Conservation (phyloP, 1,140 invertebrate genomes). For the Physella acuta region DNA sequence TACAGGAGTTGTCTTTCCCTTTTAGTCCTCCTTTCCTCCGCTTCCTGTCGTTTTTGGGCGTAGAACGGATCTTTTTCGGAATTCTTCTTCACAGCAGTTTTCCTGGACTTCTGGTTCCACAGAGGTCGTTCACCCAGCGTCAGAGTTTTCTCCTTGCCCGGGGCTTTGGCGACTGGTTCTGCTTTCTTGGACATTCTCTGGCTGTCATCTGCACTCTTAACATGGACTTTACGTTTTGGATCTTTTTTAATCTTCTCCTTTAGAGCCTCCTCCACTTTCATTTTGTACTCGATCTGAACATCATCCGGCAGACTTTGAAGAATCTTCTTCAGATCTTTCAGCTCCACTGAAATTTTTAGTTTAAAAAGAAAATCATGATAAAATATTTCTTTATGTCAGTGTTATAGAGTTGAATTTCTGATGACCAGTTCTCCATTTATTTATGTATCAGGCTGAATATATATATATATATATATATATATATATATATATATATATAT, state of each 20-base stretch:
- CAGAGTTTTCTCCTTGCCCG: conserved; percentile 29
- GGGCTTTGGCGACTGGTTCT: conserved; percentile 40
- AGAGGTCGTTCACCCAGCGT: conserved; percentile 15
- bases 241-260: conserved; percentile 15
- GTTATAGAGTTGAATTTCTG: neutral
- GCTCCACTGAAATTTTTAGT: conserved; percentile 28
- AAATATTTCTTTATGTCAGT: neutral
- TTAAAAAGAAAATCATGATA: neutral
- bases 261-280: conserved; percentile 20
- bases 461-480: too few relatives aligned
- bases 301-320: conserved; percentile 31
- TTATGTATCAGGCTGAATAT: too few relatives aligned
- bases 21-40: conserved; percentile 38
- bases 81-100: conserved; percentile 41
- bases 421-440: too few relatives aligned
- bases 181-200: conserved; percentile 11
- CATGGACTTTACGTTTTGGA: conserved; percentile 15
- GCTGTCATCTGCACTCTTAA: conserved; percentile 7
- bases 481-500: too few relatives aligned
- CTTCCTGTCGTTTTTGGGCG: conserved; percentile 40
- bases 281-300: conserved; percentile 43
- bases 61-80: conserved; percentile 56
- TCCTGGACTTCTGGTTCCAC: conserved; percentile 51
- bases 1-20: conserved; percentile 43
- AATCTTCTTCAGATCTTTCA: conserved; percentile 22